Evolutionary conservation across 1,140 invertebrate species (phyloP).

Genomic region (Hydropsyche tenuis): DNA sequence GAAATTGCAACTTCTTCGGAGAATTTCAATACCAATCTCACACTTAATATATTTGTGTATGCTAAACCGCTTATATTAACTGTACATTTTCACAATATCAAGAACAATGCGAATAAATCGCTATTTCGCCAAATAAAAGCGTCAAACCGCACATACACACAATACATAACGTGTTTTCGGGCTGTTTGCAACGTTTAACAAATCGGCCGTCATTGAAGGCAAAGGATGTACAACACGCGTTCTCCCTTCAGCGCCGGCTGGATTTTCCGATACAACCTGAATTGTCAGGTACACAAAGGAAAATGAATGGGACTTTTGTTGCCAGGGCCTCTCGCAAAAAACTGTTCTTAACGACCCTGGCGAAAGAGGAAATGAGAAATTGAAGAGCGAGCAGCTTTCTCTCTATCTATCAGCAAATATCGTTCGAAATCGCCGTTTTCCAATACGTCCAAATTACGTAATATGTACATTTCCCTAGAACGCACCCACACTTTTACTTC

Average conservation of each 20-base stretch:
- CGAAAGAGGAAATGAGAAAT: conserved; percentile 33
- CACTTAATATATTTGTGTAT: background rate
- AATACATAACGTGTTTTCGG: too few species aligned
- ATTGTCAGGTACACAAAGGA: conserved; percentile 38
- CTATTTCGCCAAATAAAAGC: background rate
- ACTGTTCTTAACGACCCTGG: conserved; percentile 31
- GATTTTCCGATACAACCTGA: conserved; percentile 32
- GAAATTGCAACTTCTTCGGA: background rate
- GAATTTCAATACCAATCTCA: background rate
- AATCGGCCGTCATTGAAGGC: conserved; percentile 21
- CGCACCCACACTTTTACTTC: too few species aligned
- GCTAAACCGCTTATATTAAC: background rate
- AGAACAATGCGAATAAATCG: conserved; percentile 12
- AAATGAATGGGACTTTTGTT: conserved; percentile 38
- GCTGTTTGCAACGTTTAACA: conserved; percentile 9
- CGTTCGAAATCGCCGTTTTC: background rate
- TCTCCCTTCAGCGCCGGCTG: background rate
- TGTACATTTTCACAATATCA: background rate
- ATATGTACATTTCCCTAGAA: too few species aligned
- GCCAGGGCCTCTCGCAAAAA: conserved; percentile 21
- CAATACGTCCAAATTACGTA: background rate
- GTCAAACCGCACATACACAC: background rate
- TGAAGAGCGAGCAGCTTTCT: conserved; percentile 16
- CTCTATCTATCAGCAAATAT: conserved; percentile 3
- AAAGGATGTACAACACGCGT: conserved; percentile 4